Evolutionary conservation across 2,797 vertebrate genomes (phyloP).

Genomic region (Anisognathus igniventris): DNA sequence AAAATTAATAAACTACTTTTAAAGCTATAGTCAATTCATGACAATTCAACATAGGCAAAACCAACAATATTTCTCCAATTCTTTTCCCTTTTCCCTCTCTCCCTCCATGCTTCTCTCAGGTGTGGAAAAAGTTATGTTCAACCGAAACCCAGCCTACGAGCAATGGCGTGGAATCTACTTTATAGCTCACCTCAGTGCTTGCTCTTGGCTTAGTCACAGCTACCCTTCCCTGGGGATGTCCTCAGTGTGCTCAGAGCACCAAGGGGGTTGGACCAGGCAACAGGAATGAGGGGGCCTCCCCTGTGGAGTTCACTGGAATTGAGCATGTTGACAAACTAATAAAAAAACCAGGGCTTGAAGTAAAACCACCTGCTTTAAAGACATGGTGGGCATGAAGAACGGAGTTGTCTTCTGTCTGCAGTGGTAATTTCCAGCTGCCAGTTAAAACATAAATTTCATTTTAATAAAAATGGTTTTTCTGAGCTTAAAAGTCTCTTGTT

Average conservation of each 20-base stretch:
- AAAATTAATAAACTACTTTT: background rate
- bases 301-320: background rate
- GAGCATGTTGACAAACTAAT: background rate
- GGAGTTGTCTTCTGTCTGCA: background rate
- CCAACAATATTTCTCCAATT: background rate
- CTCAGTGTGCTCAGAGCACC: background rate
- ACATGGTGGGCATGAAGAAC: background rate
- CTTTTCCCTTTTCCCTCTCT: background rate
- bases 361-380: background rate
- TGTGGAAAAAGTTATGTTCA: background rate
- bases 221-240: fast-evolving
- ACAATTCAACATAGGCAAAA: background rate
- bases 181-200: fast-evolving
- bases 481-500: background rate
- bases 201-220: background rate
- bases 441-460: background rate
- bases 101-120: background rate
- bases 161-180: fast-evolving
- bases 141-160: fast-evolving
- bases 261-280: fast-evolving
- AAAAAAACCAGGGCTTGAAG: background rate
- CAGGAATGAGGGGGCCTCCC: fast-evolving
- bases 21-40: background rate
- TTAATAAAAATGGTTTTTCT: background rate
- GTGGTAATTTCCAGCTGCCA: background rate